Evolutionary conservation across 2,797 vertebrate genomes (phyloP).

Genomic region (Chelon labrosus): DNA sequence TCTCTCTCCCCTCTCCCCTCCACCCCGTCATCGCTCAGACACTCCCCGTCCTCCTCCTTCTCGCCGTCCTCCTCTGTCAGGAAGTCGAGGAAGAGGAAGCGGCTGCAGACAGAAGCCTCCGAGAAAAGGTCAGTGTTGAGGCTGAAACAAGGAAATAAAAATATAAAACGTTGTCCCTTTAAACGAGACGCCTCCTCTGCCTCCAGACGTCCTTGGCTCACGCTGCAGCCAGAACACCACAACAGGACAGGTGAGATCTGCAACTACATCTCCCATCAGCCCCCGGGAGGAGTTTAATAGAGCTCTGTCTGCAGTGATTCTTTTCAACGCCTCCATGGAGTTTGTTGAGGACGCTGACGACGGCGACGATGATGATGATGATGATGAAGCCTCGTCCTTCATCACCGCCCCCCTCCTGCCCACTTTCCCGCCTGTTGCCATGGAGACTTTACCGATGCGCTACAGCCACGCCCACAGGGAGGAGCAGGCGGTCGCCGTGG

Average conservation of each 20-base stretch:
- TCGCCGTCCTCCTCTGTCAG: constrained; percentile 11
- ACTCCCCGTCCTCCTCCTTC: not conserved
- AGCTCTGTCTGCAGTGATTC: constrained; percentile 52
- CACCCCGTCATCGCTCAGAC: constrained; percentile 23
- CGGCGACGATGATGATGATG: constrained; percentile 41
- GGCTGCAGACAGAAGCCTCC: constrained; percentile 8
- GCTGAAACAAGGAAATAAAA: too few relatives aligned
- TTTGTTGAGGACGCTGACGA: constrained; percentile 72
- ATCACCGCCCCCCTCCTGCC: constrained; percentile 48
- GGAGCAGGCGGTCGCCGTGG: constrained; percentile 69
- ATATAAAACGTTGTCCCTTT: too few relatives aligned
- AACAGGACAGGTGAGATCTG: constrained; percentile 37
- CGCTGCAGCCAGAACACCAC: constrained; percentile 25
- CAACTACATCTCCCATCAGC: too few relatives aligned
- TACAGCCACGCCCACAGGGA: constrained; percentile 72
- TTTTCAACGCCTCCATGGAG: constrained; percentile 85
- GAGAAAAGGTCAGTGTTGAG: constrained; percentile 51
- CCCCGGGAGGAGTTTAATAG: too few relatives aligned
- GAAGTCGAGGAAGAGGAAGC: constrained; percentile 47
- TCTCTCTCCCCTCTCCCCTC: not conserved
- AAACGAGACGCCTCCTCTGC: not conserved
- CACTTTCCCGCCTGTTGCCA: constrained; percentile 29
- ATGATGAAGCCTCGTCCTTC: constrained; percentile 46
- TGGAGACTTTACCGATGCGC: constrained; percentile 76
- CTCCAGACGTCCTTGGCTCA: constrained; percentile 30